Percentiles rank a stretch among this genome's conserved stretches.
Evolutionary conservation across 2,797 vertebrate genomes (phyloP).

Genomic region (Protosalanx chinensis): DNA sequence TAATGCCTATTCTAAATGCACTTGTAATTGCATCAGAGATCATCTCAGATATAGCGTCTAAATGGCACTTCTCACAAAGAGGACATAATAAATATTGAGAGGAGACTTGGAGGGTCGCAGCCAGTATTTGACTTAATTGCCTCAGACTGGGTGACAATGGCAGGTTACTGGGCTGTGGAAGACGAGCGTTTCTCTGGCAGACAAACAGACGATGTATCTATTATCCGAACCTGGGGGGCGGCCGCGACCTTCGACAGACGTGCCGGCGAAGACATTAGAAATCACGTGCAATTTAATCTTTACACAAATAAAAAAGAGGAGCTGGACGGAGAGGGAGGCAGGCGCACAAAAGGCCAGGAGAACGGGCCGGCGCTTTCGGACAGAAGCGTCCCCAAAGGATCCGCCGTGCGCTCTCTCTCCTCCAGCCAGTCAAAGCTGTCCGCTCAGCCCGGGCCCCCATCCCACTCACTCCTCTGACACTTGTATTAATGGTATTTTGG

Average conservation of each 20-base stretch:
- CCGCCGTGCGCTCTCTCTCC: constrained; percentile 77
- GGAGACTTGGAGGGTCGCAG: constrained; percentile 69
- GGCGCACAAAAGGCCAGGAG: constrained; percentile 85
- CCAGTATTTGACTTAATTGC: constrained; percentile 96
- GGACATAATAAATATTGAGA: constrained; percentile 84
- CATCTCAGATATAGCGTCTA: constrained; percentile 72
- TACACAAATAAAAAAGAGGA: constrained; percentile 85
- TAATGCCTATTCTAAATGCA: constrained; percentile 71
- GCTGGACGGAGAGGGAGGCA: constrained; percentile 53
- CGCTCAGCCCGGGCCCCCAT: constrained; percentile 66
- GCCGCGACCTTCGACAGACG: constrained; percentile 87
- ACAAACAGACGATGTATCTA: constrained; percentile 91
- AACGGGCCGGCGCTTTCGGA: constrained; percentile 81
- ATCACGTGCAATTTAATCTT: constrained; percentile 99
- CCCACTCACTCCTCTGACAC: constrained; percentile 89
- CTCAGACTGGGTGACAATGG: constrained; percentile 89
- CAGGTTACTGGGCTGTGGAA: constrained; percentile 88
- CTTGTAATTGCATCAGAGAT: constrained; percentile 74
- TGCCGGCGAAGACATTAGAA: constrained; percentile 86
- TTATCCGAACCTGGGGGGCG: constrained; percentile 88
- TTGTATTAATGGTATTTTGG: constrained; percentile 92
- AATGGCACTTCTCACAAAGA: constrained; percentile 70
- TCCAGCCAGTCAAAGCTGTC: constrained; percentile 77
- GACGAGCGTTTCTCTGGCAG: constrained; percentile 72
- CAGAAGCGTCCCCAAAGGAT: constrained; percentile 81